These are phyloP conservation scores for Macrobrachium nipponense DNA, from an alignment of 1,140 invertebrate species.

Conservation along the genomic window DNA sequence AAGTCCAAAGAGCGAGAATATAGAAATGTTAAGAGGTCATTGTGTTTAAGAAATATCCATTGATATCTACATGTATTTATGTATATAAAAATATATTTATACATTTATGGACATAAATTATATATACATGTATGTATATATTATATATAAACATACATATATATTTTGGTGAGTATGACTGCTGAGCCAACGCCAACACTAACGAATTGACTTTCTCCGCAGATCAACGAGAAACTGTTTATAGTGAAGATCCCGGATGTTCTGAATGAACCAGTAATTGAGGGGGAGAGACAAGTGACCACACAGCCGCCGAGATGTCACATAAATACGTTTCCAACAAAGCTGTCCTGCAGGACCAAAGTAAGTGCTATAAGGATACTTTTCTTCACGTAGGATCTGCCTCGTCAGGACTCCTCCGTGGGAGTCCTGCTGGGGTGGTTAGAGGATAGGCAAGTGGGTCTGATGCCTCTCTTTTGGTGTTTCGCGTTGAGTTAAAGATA, in stretches of 20 bases:
- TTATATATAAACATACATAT: slow-evolving; percentile 2
- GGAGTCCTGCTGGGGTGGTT: too few species aligned
- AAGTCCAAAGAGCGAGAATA: too few species aligned
- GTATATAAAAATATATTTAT: slow-evolving; percentile 7
- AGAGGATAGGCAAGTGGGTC: too few species aligned
- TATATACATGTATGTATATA: not conserved
- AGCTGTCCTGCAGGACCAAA: slow-evolving; percentile 50
- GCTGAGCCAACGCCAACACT: not conserved
- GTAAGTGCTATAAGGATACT: not conserved
- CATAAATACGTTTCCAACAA: slow-evolving; percentile 60
- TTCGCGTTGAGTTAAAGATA: too few species aligned
- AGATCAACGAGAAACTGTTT: too few species aligned
- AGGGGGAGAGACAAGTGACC: slow-evolving; percentile 26
- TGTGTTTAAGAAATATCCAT: not conserved
- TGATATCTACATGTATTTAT: slow-evolving; percentile 14
- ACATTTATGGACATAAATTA: not conserved
- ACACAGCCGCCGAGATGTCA: slow-evolving; percentile 35
- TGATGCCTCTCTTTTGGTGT: too few species aligned
- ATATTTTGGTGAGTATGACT: not conserved
- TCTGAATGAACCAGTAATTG: not conserved
- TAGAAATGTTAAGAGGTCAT: not conserved
- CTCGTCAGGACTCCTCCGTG: too few species aligned
- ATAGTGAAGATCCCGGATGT: slow-evolving; percentile 11
- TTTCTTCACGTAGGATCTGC: too few species aligned
- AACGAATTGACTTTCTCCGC: too few species aligned